Percentiles rank a stretch among this genome's conserved stretches.
Evolutionary conservation across 2,113 vertebrate genomes (phyloP).

Genomic region (Microcebus lehilahytsara): DNA sequence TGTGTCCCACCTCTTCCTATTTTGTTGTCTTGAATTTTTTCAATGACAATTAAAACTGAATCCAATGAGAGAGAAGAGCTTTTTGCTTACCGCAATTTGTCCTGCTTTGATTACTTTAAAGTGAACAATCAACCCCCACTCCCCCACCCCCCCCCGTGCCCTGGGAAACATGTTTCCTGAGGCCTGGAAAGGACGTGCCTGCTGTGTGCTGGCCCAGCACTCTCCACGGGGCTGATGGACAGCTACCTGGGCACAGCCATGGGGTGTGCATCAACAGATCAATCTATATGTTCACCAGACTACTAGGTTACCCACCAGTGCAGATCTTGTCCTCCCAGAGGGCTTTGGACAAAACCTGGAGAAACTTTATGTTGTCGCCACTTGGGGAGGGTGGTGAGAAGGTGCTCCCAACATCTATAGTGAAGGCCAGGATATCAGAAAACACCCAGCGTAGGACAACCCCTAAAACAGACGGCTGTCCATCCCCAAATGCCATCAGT

Average conservation of each 20-base stretch:
- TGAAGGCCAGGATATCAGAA: not conserved
- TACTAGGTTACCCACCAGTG: rapidly evolving
- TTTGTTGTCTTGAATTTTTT: not conserved
- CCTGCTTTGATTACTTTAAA: not conserved
- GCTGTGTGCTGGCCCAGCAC: rapidly evolving
- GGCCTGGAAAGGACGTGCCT: not conserved
- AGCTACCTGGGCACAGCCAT: rapidly evolving
- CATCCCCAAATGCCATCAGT: rapidly evolving
- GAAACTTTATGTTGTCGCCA: no score
- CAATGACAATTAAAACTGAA: not conserved
- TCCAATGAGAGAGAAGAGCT: not conserved
- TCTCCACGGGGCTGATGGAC: not conserved
- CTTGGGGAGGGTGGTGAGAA: not conserved
- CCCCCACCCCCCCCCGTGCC: rapidly evolving
- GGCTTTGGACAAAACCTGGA: not conserved
- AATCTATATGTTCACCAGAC: rapidly evolving
- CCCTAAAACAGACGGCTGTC: rapidly evolving
- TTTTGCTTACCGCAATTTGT: not conserved
- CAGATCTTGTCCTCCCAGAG: rapidly evolving
- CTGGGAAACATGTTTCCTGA: not conserved
- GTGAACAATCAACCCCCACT: not conserved
- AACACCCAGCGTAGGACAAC: rapidly evolving
- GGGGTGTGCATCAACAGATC: rapidly evolving
- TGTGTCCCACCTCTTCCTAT: not conserved
- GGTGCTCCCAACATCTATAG: not conserved